Base-by-base conservation (phyloP, 2,888 invertebrate species). In the Leptinotarsa juncta region DNA sequence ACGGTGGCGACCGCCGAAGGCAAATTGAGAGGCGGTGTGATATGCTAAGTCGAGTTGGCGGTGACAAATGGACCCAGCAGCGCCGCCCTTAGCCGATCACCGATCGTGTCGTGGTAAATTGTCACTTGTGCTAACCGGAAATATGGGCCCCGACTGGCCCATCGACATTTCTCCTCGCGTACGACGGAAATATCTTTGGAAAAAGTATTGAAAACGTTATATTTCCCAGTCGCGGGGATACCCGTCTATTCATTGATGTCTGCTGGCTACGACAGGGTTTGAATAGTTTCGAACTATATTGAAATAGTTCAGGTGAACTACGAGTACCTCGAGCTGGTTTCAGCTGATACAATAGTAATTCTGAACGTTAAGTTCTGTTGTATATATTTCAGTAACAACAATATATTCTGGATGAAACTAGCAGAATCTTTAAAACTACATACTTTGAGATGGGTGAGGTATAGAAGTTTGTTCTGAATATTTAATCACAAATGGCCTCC, bases 1-100 rank as follows among this genome's bases (percentile, higher is more conserved):
- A 69, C 77, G 76, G 74, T 75, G 75, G 77, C 79, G 77, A 77
- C 76, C 78, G 77, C 77, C 23, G 87, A 89, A 42, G 85, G 88
- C 80, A 90, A 90, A 80, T 88, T 89, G 32, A 89, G 89, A 70
- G 89, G 78, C 79, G 81, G 81, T 74, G 73, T 75, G 80, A 80
- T 81, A 80, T 81, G 81, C 79, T 80, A 82, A 81, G 79, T 81
- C 78, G 79, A 79, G 77, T 78, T 80, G 80, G 73, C 81, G 80
- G 78, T 82, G 84, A 83, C 82, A 83, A 81, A 83, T 81, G 80
- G 82, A 80, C 78, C 77, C 80, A 74, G 70, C 77, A 80, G 81
- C 77, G 78, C 80, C 80, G 82, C 83, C 81, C 81, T 81, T 79
- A 77, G 87, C 84, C 89, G 90, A 48, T 90, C 89, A 75, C 89